Evolutionary conservation across 2,113 vertebrate genomes (phyloP).

Genomic region (Ageneiosus marmoratus): DNA sequence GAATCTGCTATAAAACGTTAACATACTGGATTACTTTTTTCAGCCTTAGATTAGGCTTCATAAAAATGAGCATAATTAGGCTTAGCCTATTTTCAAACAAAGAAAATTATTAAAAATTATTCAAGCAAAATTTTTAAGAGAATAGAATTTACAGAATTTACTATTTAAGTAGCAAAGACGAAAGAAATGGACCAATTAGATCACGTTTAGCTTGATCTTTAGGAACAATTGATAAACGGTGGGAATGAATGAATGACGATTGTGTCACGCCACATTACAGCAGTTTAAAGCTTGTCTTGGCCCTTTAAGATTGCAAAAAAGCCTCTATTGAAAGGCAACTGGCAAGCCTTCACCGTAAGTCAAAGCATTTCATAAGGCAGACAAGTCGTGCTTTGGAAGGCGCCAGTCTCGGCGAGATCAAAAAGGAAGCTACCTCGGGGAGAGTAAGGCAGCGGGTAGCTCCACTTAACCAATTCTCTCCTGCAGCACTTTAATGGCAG

Average conservation of each 20-base stretch:
- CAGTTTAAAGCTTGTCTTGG: slow-evolving; percentile 59
- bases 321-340: slow-evolving; percentile 60
- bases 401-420: slow-evolving; percentile 69
- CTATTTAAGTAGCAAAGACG: background rate
- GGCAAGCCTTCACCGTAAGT: slow-evolving; percentile 65
- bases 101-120: background rate
- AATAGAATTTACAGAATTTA: background rate
- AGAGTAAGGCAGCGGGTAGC: slow-evolving; percentile 65
- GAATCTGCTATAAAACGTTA: slow-evolving; percentile 12
- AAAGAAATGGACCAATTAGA: slow-evolving; percentile 11
- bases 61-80: background rate
- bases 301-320: slow-evolving; percentile 58
- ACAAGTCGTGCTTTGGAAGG: slow-evolving; percentile 68
- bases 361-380: slow-evolving; percentile 68
- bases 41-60: background rate
- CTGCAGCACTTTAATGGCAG: slow-evolving; percentile 62
- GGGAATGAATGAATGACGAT: slow-evolving; percentile 51
- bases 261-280: slow-evolving; percentile 58
- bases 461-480: slow-evolving; percentile 65
- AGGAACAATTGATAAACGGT: slow-evolving; percentile 40
- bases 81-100: background rate
- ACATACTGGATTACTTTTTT: background rate
- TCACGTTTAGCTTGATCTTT: slow-evolving; percentile 20
- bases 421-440: slow-evolving; percentile 65
- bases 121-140: background rate